phyloP scores from a whole-genome alignment of 2,888 invertebrate species.

The Drosophila eohydei region DNA sequence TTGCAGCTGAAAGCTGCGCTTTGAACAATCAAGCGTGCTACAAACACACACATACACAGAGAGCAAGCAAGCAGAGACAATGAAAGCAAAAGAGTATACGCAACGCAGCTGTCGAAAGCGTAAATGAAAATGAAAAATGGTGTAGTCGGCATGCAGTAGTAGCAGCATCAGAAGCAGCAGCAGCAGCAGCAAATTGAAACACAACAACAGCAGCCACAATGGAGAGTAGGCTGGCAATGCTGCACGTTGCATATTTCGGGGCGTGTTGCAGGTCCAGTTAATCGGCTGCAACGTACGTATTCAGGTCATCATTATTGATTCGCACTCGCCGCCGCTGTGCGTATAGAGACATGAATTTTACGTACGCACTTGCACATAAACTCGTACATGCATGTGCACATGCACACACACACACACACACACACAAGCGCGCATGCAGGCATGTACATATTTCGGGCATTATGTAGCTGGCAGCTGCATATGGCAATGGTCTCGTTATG shows the following conservation, averaged over 20 bases:
- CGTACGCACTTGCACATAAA: slow-evolving; percentile 64
- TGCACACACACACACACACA: slow-evolving; percentile 12
- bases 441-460: slow-evolving; percentile 58
- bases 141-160: slow-evolving; percentile 38
- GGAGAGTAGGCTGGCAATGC: slow-evolving; percentile 31
- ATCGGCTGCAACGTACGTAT: slow-evolving; percentile 76
- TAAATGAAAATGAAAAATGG: slow-evolving; percentile 70
- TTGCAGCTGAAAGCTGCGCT: slow-evolving; percentile 73
- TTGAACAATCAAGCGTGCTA: slow-evolving; percentile 74
- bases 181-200: slow-evolving; percentile 43
- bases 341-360: slow-evolving; percentile 78
- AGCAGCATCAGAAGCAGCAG: slow-evolving; percentile 26
- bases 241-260: slow-evolving; percentile 67
- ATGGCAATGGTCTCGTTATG: slow-evolving; percentile 56
- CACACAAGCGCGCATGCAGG: slow-evolving; percentile 20
- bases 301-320: slow-evolving; percentile 81
- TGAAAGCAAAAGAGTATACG: slow-evolving; percentile 52
- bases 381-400: slow-evolving; percentile 5
- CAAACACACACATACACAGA: slow-evolving; percentile 27
- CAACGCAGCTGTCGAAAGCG: slow-evolving; percentile 64
- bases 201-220: slow-evolving; percentile 35
- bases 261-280: slow-evolving; percentile 67
- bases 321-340: slow-evolving; percentile 70
- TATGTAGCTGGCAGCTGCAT: slow-evolving; percentile 46
- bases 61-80: slow-evolving; percentile 36